A percentile compares a stretch with the other conserved stretches of the same genome.
phyloP scores from a whole-genome alignment of 2,797 vertebrate genomes.

The Euphonia xanthogaster region DNA sequence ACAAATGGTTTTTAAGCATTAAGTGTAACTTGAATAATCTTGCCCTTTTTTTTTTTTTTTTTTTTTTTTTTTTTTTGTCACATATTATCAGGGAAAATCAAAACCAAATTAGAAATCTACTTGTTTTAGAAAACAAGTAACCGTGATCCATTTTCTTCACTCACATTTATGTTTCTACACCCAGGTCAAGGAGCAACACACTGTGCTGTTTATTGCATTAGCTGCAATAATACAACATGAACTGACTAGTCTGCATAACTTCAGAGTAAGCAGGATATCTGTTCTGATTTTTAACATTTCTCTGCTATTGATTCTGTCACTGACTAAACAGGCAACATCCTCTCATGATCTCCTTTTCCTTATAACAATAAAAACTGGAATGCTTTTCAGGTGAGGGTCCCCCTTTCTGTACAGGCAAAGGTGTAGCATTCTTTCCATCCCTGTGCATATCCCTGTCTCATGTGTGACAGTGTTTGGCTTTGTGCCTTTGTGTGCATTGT shows the following conservation, averaged over 20 bases:
- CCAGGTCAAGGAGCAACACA: neutral
- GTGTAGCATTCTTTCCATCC: neutral
- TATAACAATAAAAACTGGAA: neutral
- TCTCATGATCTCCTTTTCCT: neutral
- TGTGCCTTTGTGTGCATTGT: neutral
- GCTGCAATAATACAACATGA: neutral
- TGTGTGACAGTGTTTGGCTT: neutral
- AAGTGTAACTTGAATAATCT: neutral
- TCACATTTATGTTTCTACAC: neutral
- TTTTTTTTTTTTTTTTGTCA: neutral
- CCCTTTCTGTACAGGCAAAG: neutral
- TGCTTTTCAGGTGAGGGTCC: neutral
- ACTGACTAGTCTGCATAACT: neutral
- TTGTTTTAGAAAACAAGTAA: neutral
- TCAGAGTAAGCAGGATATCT: neutral
- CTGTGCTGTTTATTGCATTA: rapidly evolving
- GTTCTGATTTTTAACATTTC: neutral
- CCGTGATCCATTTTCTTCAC: neutral
- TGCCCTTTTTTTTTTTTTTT: neutral
- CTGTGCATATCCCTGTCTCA: neutral
- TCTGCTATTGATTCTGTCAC: neutral
- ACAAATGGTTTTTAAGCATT: neutral
- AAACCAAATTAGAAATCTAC: neutral
- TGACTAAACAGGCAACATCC: neutral
- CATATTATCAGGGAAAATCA: neutral